phyloP scores from a whole-genome alignment of 2,113 vertebrate genomes.

The Paradoxurus hermaphroditus region DNA sequence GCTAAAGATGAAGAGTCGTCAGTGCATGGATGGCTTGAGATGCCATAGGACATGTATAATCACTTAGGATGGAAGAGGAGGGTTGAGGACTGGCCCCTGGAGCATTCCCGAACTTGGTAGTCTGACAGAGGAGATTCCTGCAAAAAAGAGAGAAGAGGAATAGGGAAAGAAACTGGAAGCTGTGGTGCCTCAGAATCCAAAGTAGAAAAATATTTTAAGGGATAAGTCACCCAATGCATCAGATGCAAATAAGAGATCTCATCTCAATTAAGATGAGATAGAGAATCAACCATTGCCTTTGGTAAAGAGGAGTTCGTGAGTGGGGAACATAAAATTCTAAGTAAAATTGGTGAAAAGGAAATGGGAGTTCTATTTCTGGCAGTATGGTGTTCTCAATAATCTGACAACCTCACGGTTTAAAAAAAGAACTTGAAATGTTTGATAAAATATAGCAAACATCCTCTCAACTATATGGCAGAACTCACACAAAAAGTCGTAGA shows the following conservation, averaged over 20 bases:
- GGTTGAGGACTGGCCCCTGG: too few species aligned
- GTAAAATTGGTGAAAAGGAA: neutral
- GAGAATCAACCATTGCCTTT: neutral
- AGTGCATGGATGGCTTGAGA: neutral
- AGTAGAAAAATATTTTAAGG: neutral
- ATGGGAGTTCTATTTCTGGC: neutral
- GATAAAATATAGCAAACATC: neutral
- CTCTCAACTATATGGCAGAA: neutral
- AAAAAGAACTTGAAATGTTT: conserved; percentile 4
- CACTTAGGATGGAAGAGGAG: neutral
- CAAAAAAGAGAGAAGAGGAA: neutral
- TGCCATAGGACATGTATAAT: neutral
- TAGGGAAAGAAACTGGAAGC: neutral
- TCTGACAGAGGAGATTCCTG: neutral
- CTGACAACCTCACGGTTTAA: neutral
- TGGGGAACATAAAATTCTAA: neutral
- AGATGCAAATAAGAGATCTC: neutral
- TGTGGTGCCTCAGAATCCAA: neutral
- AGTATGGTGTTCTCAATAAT: neutral
- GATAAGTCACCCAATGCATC: neutral
- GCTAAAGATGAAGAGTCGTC: neutral
- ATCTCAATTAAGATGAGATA: neutral
- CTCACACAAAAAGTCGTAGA: neutral
- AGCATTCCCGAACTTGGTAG: neutral
- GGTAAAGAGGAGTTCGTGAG: neutral